A percentile compares a stretch with the other conserved stretches of the same genome.
Conservation (phyloP, 2,797 vertebrate genomes). For the Aeoliscus strigatus region DNA sequence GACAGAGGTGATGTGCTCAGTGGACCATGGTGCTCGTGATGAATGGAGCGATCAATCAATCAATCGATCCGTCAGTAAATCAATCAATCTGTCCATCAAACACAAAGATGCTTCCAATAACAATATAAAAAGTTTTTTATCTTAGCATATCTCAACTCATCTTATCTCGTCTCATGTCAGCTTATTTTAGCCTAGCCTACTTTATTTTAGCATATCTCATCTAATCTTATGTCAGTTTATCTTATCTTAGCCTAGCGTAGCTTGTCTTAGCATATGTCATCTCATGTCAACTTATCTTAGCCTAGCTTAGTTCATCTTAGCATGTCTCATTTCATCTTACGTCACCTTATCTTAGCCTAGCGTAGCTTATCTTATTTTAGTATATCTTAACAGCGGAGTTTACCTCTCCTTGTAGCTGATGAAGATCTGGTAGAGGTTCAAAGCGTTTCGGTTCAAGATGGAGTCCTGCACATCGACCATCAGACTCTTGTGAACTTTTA, state of each 20-base stretch:
- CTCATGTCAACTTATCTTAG: background rate
- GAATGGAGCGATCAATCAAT: no score
- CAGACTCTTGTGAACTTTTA: constrained; percentile 90
- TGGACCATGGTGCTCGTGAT: no score
- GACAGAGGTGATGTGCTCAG: no score
- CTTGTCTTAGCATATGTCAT: background rate
- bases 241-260: background rate
- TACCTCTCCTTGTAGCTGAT: constrained; percentile 96
- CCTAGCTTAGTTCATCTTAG: background rate
- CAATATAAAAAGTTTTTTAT: no score
- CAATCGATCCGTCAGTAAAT: no score
- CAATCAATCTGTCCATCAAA: no score
- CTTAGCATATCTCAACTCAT: background rate
- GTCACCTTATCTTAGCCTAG: background rate
- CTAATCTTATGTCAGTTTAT: no score
- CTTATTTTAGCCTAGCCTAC: no score
- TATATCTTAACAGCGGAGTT: background rate
- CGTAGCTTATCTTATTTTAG: background rate
- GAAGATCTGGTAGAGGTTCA: constrained; percentile 93
- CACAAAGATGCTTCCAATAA: no score
- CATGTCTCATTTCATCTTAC: background rate
- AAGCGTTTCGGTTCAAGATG: constrained; percentile 83
- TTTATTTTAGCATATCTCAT: no score
- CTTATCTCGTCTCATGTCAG: no score
- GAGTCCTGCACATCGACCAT: constrained; percentile 89